Evolutionary conservation across 2,113 vertebrate species (phyloP), one percentile per base, ranked within the genome.

Genomic region (Thomomys bottae): DNA sequence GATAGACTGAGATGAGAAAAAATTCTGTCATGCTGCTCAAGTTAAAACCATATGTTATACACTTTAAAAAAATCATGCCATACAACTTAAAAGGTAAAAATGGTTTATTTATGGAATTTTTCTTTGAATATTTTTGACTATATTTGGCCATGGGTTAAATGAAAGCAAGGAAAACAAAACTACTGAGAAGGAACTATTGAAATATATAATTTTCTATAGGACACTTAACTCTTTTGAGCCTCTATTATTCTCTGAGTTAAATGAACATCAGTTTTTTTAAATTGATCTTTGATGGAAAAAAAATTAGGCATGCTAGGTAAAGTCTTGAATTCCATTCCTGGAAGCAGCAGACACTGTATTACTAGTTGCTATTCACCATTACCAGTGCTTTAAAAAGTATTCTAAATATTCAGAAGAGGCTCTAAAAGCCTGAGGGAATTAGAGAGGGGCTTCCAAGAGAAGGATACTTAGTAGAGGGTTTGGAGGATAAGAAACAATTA

Each of bases 171-270:
- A 73, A 64, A 64, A 21, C 7, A 36, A 72, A 89, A 64, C 14
- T 32, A 15, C 26, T 30, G 54, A 34, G 21, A 34, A 17, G 12
- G 54, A 12, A 81, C 6, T 36, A 26, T 9, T 45, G 8, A 18
- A 94, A 61, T 54, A 23, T 87, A 40, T 73, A 64, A 88, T 15
- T 20, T 85, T 90, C 3, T 40, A 14, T 32, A 73, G 54, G 28
- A 71, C 77, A 12, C 38, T 87, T 61, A 73, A 45, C 66, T 87
- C 81, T 61, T 88, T 57, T 70, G 34, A 89, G 14, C 1, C 8
- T 83, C 40, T 17, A 26, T 75, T 89, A 15, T 92, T 66, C 66
- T 78, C 10, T 83, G 23, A 67, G 45, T 79, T 40, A 94, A 92
- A 87, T 57, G 28, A 86, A 28, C 14, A n/a, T 67, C 11, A 54